Percentiles rank a stretch among this genome's conserved stretches.
Conservation (phyloP, 2,113 vertebrate genomes). For the Lophotis ruficrista region DNA sequence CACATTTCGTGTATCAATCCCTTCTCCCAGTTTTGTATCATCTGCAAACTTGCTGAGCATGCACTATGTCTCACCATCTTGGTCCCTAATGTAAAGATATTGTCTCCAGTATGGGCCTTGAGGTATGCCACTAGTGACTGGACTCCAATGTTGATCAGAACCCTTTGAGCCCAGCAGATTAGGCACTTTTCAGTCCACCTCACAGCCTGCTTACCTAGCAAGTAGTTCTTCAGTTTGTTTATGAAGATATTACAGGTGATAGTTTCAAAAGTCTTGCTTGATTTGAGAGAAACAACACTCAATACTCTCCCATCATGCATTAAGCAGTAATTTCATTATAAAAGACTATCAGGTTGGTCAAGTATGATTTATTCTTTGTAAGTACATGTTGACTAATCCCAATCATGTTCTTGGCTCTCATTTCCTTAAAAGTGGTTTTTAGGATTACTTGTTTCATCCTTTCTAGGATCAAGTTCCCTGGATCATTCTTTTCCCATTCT, state of each 20-base stretch:
- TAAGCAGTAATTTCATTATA: not conserved
- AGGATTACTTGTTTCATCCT: not conserved
- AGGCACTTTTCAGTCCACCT: too few relatives aligned
- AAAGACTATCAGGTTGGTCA: not conserved
- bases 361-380: not conserved
- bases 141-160: too few relatives aligned
- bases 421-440: not conserved
- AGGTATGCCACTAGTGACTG: not conserved
- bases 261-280: not conserved
- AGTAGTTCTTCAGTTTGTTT: not conserved
- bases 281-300: not conserved
- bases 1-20: not conserved
- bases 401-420: not conserved
- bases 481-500: not conserved
- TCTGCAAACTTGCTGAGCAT: not conserved
- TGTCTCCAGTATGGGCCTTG: not conserved
- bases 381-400: not conserved
- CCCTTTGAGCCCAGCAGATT: too few relatives aligned
- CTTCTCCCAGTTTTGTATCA: not conserved
- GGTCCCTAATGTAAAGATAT: not conserved
- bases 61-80: not conserved
- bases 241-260: not conserved
- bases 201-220: not conserved
- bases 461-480: not conserved
- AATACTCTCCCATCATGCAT: not conserved